A percentile compares a stretch with the other conserved stretches of the same genome.
phyloP scores from a whole-genome alignment of 2,888 invertebrate species.

The Megaustenia siamemsis region DNA sequence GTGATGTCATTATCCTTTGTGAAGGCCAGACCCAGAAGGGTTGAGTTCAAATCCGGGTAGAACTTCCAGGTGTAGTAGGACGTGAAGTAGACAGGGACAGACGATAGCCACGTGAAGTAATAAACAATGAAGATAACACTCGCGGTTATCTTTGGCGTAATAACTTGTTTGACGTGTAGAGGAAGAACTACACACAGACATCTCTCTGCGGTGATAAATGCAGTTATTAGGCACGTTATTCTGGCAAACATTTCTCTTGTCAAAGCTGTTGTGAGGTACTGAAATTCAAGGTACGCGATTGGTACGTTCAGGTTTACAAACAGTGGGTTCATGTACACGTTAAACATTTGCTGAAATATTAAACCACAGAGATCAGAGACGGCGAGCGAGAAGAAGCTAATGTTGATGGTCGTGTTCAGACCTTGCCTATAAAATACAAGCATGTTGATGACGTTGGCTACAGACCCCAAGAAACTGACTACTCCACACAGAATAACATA shows the following conservation, averaged over 20 bases:
- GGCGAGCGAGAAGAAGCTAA: background rate
- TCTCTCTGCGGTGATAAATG: background rate
- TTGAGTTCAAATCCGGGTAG: background rate
- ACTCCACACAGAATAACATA: background rate
- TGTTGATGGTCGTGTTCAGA: background rate
- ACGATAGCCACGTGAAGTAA: background rate
- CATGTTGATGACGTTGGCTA: background rate
- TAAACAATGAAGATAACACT: background rate
- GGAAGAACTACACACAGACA: background rate
- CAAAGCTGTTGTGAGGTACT: background rate
- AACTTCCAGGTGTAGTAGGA: background rate
- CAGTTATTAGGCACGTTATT: background rate
- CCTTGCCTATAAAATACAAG: background rate
- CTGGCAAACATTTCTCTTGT: background rate
- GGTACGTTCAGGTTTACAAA: background rate
- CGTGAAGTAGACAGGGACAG: background rate
- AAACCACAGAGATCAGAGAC: background rate
- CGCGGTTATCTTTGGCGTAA: background rate
- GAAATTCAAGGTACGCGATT: background rate
- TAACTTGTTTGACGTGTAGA: background rate
- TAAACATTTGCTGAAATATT: background rate
- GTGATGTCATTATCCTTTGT: background rate
- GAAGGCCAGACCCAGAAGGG: background rate
- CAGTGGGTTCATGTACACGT: background rate
- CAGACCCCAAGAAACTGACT: background rate